These are phyloP conservation scores for Montipora cactus DNA, from an alignment of 64 coral and sea anemone genomes.

Conservation along the genomic window DNA sequence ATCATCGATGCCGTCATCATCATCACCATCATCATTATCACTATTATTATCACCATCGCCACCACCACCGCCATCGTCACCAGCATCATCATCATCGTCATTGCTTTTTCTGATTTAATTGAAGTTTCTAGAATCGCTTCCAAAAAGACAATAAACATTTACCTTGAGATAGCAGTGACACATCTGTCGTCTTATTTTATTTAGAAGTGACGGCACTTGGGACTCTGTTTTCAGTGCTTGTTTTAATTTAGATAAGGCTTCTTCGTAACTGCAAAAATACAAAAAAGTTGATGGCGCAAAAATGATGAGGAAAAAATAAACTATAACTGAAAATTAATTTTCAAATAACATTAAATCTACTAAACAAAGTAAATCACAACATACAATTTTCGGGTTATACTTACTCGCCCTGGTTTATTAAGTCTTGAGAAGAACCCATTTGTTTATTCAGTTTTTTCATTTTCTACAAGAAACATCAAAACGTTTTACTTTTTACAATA, in stretches of 20 bases:
- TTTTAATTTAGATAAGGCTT: constrained; percentile 87
- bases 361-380: too few species aligned
- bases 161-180: constrained; percentile 98
- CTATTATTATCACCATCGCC: too few species aligned
- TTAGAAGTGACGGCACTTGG: constrained; percentile 71
- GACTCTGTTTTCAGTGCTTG: constrained; percentile 92
- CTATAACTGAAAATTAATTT: not conserved
- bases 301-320: not conserved
- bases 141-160: not conserved
- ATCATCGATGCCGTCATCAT: too few species aligned
- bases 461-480: constrained; percentile 67
- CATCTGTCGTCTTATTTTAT: constrained; percentile 83
- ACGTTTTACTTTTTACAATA: too few species aligned
- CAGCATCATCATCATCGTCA: not conserved
- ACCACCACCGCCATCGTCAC: not conserved
- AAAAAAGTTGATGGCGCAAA: not conserved
- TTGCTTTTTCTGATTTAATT: not conserved
- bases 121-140: not conserved
- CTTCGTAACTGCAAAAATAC: constrained; percentile 72
- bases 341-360: not conserved
- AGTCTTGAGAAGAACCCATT: constrained; percentile 79
- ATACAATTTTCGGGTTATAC: not conserved
- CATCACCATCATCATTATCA: too few species aligned
- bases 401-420: constrained; percentile 91
- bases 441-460: constrained; percentile 96